Base-by-base conservation (phyloP, 2,113 vertebrate genomes). In the Ellobius talpinus region DNA sequence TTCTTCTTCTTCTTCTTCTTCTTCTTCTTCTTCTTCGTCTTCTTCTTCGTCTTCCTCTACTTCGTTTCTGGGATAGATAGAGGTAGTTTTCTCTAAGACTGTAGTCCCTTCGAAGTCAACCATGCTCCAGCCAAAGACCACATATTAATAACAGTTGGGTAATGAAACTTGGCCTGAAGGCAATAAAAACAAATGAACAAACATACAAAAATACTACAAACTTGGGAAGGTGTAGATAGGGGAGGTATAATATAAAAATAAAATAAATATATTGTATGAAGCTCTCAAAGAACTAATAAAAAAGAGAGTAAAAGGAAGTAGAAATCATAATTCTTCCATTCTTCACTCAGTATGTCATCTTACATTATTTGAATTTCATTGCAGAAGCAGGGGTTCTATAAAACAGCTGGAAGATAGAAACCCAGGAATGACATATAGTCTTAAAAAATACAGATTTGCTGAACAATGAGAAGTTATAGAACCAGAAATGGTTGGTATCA, bases 291-390 rank as follows among this genome's bases (percentile, higher is more conserved):
- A 55, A 5, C 17, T 12, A 61, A 68, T 12, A 72, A 21, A 24
- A 70, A 39, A 23, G 7, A 5, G 16, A 13, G 29, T 23, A 70
- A 76, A 31, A 1, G 33, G 24, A 68, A 61, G 16, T 63, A 65
- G 68, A 89, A 73, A 81, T 70, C 1, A 16, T 33, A 47, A 19
- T 79, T 4, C 70, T 92, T 96, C 50, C 1, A 87, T 96, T 82
- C 7, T 14, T 65, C 10, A 29, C 33, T 89, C 33, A 82, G 0
- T 86, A 61, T n/a, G 78, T 73, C 24, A 66, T 79, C 47, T 74
- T 94, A 61, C 77, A 55, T 87, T 95, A 47, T 95, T 96, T 95
- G 39, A 86, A 92, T 65, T 77, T 8, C 23, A 90, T 33, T 96
- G 13, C 5, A 72, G 52, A 47, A 77, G 4, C 17, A 23, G 19